Base-by-base conservation (phyloP, 2,797 vertebrate genomes). In the Alauda arvensis region DNA sequence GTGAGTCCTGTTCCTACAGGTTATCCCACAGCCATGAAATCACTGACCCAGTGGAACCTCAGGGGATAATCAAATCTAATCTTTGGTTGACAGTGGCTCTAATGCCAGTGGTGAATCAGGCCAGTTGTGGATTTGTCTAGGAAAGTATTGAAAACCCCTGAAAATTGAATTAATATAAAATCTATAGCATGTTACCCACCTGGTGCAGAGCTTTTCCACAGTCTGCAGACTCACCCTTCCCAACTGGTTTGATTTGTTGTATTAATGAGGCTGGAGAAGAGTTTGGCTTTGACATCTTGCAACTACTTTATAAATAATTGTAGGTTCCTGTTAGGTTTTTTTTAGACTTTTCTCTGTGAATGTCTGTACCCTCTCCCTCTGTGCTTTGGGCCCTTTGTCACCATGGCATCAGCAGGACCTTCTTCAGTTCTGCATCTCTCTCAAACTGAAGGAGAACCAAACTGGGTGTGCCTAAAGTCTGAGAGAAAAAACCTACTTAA, bases 111-210 rank as follows among this genome's bases (percentile, higher is more conserved):
- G 45, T 72, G 29, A 21, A n/a, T 62, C 40, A 29, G 20, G 13
- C n/a, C 46, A 51, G 31, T 43, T 6, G 1, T 81, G 48, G 60
- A 37, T 66, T 75, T 48, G 8, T 43, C 52, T 48, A 21, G 28
- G 33, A 31, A 76, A 85, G 28, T 28, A 43, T 31, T 70, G 33
- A 60, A 70, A 67, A 67, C 8, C 9, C 63, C 45, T 24, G 9
- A 11, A 63, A 62, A 14, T n/a, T 3, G n/a, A 42, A 34, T 39
- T 34, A 6, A 14, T 56, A 5, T 25, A 14, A 31, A 49, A 26
- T 31, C 31, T 43, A 0, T 39, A n/a, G 8, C 48, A 26, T 0
- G 1, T 40, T 48, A 10, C 26, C 12, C 45, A 26, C 9, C 7
- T n/a, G 14, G 4, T 21, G 15, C 46, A 62, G 34, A 69, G 20